Percentiles rank a stretch among this genome's conserved stretches.
phyloP scores from a whole-genome alignment of 2,888 invertebrate species.

The Cheilosia vulpina region DNA sequence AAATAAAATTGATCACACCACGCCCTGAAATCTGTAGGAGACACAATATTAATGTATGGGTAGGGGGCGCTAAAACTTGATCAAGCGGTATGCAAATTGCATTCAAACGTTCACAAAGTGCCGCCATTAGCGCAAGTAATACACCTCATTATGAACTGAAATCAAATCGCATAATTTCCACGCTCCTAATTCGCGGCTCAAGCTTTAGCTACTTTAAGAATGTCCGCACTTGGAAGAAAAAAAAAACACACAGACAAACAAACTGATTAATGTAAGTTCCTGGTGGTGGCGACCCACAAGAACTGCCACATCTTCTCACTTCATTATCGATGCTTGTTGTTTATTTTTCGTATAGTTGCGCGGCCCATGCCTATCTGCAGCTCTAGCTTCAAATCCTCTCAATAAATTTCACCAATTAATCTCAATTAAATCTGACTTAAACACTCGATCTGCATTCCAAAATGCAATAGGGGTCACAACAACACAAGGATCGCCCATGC shows the following conservation, averaged over 20 bases:
- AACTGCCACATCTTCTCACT: slow-evolving; percentile 63
- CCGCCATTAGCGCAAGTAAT: background rate
- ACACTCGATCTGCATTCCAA: slow-evolving; percentile 75
- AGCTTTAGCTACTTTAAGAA: background rate
- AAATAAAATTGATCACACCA: slow-evolving; percentile 54
- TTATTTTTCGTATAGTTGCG: background rate
- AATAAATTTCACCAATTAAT: slow-evolving; percentile 75
- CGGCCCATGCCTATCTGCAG: slow-evolving; percentile 3
- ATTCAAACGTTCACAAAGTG: slow-evolving; percentile 17
- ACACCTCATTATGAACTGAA: slow-evolving; percentile 33
- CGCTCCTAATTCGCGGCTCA: background rate
- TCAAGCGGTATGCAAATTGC: slow-evolving; percentile 34
- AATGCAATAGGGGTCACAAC: slow-evolving; percentile 75
- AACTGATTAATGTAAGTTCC: slow-evolving; percentile 72
- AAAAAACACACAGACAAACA: slow-evolving; percentile 34
- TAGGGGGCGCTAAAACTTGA: slow-evolving; percentile 50
- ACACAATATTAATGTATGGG: slow-evolving; percentile 1
- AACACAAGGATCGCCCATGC: slow-evolving; percentile 64
- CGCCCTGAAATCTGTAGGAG: slow-evolving; percentile 42
- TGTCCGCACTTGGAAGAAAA: background rate
- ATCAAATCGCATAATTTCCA: slow-evolving; percentile 17
- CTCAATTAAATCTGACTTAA: slow-evolving; percentile 76
- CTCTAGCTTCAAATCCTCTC: slow-evolving; percentile 60
- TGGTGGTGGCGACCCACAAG: slow-evolving; percentile 59
- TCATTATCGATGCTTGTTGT: slow-evolving; percentile 66